Evolutionary conservation across 2,113 vertebrate genomes (phyloP).

Genomic region (Otus sunia): DNA sequence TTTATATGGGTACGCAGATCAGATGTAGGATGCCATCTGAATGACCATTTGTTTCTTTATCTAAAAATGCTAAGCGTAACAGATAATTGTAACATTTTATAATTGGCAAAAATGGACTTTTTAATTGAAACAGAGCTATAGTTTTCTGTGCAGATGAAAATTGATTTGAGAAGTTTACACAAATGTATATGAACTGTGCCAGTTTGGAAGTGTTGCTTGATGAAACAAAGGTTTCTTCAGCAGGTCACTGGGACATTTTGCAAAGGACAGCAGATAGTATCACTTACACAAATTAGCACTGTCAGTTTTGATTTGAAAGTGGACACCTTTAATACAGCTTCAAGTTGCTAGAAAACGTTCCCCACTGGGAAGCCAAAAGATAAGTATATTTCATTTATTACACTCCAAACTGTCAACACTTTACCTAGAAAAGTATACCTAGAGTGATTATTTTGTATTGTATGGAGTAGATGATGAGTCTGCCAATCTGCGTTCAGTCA

Average conservation of each 20-base stretch:
- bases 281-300: not conserved
- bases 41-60: not conserved
- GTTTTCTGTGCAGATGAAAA: not conserved
- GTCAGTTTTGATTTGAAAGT: constrained; percentile 30
- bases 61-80: not conserved
- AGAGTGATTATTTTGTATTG: constrained; percentile 21
- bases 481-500: not conserved
- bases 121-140: not conserved
- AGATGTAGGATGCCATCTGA: not conserved
- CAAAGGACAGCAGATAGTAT: not conserved
- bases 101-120: not conserved
- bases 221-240: not conserved
- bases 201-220: not conserved
- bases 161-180: not conserved
- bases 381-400: constrained; percentile 29
- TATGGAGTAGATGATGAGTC: not conserved
- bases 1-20: not conserved
- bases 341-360: constrained; percentile 4
- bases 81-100: not conserved
- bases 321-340: not conserved
- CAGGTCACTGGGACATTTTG: not conserved
- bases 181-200: not conserved
- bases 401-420: constrained; percentile 5
- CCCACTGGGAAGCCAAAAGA: not conserved
- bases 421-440: not conserved